Percentiles rank a stretch among this genome's conserved stretches.
Conservation (phyloP, 1,140 invertebrate species). For the Drosophila navojoa region DNA sequence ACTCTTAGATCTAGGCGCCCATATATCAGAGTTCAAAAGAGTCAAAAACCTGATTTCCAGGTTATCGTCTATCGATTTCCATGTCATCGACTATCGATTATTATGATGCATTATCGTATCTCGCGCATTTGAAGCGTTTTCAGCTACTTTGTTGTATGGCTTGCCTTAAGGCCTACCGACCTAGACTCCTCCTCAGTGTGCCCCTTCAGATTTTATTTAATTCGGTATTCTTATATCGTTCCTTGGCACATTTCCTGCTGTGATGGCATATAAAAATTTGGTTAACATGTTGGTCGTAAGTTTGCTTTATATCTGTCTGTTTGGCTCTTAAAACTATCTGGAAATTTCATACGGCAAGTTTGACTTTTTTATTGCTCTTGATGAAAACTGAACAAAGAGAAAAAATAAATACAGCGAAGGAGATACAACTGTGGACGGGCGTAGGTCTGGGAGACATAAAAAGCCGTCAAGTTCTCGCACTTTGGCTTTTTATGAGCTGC, state of each 20-base stretch:
- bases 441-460: constrained; percentile 11
- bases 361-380: not conserved
- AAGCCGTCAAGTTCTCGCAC: constrained; percentile 40
- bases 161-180: no score
- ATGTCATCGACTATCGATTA: no score
- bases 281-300: not conserved
- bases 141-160: not conserved
- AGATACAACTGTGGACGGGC: not conserved
- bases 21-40: no score
- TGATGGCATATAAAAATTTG: not conserved
- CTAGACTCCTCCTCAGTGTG: no score
- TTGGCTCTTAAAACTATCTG: not conserved
- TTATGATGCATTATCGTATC: no score
- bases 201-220: not conserved
- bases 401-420: not conserved
- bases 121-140: not conserved
- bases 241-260: not conserved
- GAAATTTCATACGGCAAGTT: not conserved
- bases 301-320: not conserved
- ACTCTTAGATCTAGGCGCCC: no score
- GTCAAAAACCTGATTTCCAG: no score
- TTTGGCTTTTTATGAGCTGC: constrained; percentile 45
- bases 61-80: no score
- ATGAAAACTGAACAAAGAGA: not conserved
- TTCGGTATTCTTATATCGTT: not conserved